Percentiles rank a stretch among this genome's conserved stretches.
Conservation (phyloP, 37 sponge, comb jelly and placozoan genomes). For the Beroe forskalii region DNA sequence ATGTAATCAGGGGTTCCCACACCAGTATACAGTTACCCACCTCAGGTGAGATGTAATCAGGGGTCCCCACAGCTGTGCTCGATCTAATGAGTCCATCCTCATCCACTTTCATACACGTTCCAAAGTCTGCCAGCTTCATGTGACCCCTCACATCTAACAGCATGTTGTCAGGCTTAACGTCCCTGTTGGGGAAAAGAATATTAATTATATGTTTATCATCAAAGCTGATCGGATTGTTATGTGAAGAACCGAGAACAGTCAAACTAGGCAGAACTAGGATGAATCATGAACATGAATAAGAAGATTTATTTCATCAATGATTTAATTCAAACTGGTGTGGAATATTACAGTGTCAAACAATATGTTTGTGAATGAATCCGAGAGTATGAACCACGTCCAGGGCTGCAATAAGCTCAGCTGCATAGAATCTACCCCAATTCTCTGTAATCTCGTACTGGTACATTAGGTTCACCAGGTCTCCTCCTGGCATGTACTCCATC, state of each 20-base stretch:
- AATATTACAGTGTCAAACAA: neutral
- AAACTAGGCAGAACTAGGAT: neutral
- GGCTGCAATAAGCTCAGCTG: constrained; percentile 88
- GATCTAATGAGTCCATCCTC: constrained; percentile 80
- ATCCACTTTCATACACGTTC: constrained; percentile 92
- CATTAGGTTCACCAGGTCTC: constrained; percentile 93
- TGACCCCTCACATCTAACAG: constrained; percentile 86
- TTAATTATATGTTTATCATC: too few relatives aligned
- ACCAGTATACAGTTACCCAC: too few relatives aligned
- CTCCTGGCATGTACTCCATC: constrained; percentile 98
- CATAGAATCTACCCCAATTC: constrained; percentile 92
- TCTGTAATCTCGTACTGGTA: constrained; percentile 88
- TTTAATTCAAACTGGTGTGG: too few relatives aligned
- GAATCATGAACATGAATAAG: too few relatives aligned
- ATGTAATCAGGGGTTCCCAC: too few relatives aligned
- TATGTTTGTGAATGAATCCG: constrained; percentile 84
- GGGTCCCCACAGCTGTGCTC: constrained; percentile 96
- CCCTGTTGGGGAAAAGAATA: constrained; percentile 69
- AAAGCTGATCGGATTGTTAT: too few relatives aligned
- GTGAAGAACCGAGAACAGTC: neutral
- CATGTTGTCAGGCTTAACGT: constrained; percentile 99
- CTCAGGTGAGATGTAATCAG: constrained; percentile 99
- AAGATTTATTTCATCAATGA: too few relatives aligned
- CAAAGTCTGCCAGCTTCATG: constrained; percentile 97
- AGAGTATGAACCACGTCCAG: constrained; percentile 87